Percentiles rank a stretch among this genome's conserved stretches.
phyloP scores from a whole-genome alignment of 1,140 invertebrate species.

The Bombus polaris region DNA sequence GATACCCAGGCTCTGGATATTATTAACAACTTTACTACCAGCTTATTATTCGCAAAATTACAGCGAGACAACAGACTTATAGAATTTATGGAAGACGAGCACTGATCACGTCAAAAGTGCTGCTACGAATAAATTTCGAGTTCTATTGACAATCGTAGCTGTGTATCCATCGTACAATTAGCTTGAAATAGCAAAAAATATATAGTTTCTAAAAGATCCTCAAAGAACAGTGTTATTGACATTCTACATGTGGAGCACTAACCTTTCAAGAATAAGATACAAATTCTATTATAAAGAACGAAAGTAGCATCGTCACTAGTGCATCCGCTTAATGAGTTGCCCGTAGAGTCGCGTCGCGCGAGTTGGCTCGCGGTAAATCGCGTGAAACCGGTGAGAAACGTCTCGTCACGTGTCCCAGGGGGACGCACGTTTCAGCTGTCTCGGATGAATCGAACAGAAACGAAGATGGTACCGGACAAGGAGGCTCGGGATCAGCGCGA shows the following conservation, averaged over 20 bases:
- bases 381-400: background rate
- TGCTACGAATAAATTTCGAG: background rate
- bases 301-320: background rate
- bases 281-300: background rate
- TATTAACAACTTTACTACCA: background rate
- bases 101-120: background rate
- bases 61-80: background rate
- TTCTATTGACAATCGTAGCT: background rate
- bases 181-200: too few relatives aligned
- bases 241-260: too few relatives aligned
- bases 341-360: background rate
- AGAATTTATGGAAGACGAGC: background rate
- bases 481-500: background rate
- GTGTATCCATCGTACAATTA: background rate
- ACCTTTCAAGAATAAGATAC: background rate
- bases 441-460: background rate
- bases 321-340: background rate
- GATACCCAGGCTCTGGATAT: background rate
- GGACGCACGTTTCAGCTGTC: background rate
- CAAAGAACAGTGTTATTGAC: background rate
- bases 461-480: background rate
- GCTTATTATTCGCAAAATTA: background rate
- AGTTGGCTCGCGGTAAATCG: constrained; percentile 11
- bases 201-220: too few relatives aligned
- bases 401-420: background rate